Conservation (phyloP, 37 sponge, comb jelly and placozoan species). For the Spongilla lacustris region DNA sequence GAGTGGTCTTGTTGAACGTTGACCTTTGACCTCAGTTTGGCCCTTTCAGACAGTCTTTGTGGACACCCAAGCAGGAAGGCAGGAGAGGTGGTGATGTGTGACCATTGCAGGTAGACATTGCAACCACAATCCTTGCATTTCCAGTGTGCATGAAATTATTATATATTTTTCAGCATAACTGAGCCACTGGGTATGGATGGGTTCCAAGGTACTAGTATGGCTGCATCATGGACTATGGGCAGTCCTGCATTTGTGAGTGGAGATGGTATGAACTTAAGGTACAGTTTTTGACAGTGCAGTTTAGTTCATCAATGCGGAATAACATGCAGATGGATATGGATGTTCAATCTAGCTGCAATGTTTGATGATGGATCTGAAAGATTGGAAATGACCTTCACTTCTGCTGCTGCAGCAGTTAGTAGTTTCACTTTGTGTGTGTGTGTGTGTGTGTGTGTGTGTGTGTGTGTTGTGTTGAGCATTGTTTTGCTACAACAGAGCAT, state of each 20-base stretch:
- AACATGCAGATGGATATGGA: neutral
- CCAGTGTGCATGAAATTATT: neutral
- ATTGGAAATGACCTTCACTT: neutral
- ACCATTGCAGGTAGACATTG: neutral
- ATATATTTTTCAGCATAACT: neutral
- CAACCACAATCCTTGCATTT: neutral
- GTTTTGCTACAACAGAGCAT: conserved; percentile 37
- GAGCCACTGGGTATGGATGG: neutral
- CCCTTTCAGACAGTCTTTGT: neutral
- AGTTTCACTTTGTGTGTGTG: neutral
- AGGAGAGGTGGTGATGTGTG: neutral
- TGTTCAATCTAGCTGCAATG: neutral
- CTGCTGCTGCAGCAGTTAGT: neutral
- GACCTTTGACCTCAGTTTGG: neutral
- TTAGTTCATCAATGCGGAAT: neutral
- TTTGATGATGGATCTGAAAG: neutral
- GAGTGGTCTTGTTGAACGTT: neutral
- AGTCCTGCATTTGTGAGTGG: neutral
- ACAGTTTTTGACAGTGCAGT: neutral
- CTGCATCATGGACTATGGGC: neutral
- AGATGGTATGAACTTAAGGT: neutral
- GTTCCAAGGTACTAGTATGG: neutral
- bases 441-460: conserved; percentile 64
- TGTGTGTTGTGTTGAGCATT: conserved; percentile 52
- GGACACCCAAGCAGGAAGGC: neutral